These are phyloP conservation scores for Acinonyx jubatus DNA, from an alignment of 2,113 vertebrate species.

Conservation along the genomic window DNA sequence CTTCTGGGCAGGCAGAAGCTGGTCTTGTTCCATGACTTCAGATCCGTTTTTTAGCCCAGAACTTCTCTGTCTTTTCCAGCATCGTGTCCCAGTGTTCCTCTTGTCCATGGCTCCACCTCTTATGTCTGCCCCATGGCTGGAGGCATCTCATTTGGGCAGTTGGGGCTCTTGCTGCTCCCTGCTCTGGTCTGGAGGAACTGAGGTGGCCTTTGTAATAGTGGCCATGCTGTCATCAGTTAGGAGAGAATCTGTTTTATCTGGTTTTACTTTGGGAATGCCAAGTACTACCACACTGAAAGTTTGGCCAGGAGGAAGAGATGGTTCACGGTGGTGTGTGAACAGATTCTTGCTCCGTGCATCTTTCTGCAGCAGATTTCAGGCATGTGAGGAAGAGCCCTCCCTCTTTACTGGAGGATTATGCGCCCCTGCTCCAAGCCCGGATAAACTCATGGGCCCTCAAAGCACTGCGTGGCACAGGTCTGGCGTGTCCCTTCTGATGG, in stretches of 20 bases:
- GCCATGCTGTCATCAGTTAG: neutral
- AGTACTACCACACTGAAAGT: neutral
- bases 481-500: neutral
- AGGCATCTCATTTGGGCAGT: neutral
- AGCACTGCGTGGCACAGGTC: fast-evolving
- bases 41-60: neutral
- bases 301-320: neutral
- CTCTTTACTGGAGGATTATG: neutral
- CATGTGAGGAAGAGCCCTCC: neutral
- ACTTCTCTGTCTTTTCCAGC: neutral
- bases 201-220: neutral
- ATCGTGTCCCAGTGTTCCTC: neutral
- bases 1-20: neutral
- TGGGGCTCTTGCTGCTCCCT: neutral
- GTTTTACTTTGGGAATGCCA: neutral
- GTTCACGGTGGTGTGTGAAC: neutral
- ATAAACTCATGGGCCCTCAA: neutral
- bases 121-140: neutral
- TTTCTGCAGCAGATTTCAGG: neutral
- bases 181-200: neutral
- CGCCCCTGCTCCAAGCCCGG: neutral
- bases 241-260: neutral
- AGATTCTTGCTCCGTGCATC: neutral
- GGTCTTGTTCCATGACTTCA: neutral
- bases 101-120: neutral